Base-by-base conservation (phyloP, 2,113 vertebrate species). In the Syrmaticus mikado region DNA sequence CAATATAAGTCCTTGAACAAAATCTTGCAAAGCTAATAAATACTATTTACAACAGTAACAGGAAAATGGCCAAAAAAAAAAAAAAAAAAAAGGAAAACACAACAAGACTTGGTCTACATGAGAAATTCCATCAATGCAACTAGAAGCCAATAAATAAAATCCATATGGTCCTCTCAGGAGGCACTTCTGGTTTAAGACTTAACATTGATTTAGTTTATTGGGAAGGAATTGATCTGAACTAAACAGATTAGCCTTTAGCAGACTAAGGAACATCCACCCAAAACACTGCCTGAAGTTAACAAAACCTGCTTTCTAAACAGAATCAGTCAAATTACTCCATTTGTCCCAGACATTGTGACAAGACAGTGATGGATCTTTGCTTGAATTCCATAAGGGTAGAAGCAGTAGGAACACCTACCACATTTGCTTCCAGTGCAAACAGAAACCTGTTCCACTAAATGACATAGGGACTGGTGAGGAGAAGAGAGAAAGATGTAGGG, bases 11-110 rank as follows among this genome's bases (percentile, higher is more conserved):
- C 76, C 87, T n/a, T 80, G 76, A 52, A 57, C 78, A 90, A 83
- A 95, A 92, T 80, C 68, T 94, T 80, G 64, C 67, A 48, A 82
- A 97, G 96, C 97, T 98, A 98, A 98, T 98, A 98, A 98, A 98
- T 98, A 98, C 98, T 98, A 98, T 98, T 98, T 98, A 98, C 98
- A 98, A 96, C 52, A 94, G 83, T 95, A 92, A 93, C 48, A 88
- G 85, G 68, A 94, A 83, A n/a, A 88, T 73, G 88, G 85, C 68
- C 68, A 95, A 94, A 89, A 85, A 93, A 93, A 74, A 24, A 92
- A 28, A 48, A 48, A 48, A 48, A 21, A 84, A 93, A 93, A 74
- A 74, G 25, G 43, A 74, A 87, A 94, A 92, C 46, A 84, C 58
- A 68, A 92, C 58, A 68, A 92, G 72, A 78, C n/a, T 0, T 1